Evolutionary conservation across 2,113 vertebrate species (phyloP).

Genomic region (Mus spicilegus): DNA sequence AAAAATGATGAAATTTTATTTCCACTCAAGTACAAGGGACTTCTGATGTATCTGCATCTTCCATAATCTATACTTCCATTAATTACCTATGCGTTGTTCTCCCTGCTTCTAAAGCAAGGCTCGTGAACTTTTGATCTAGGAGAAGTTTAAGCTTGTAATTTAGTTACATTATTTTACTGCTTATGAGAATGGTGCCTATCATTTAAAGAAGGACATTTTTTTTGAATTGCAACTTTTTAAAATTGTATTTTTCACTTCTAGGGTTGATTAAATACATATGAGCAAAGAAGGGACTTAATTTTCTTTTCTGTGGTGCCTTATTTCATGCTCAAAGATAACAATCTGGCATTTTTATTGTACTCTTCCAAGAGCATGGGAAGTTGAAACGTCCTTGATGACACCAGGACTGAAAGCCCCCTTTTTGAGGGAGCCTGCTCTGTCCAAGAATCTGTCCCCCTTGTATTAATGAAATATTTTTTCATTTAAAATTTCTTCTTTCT

Average conservation of each 20-base stretch:
- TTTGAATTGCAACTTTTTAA: slow-evolving; percentile 5
- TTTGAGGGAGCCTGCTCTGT: not conserved
- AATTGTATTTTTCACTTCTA: not conserved
- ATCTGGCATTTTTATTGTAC: not conserved
- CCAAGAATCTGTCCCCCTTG: slow-evolving; percentile 25
- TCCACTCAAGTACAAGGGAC: not conserved
- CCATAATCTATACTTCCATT: not conserved
- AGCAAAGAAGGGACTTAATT: not conserved
- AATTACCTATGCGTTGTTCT: not conserved
- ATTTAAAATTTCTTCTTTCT: slow-evolving; percentile 10
- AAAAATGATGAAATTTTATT: slow-evolving; percentile 31
- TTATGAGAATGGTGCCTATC: not conserved
- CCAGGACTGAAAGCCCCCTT: not conserved
- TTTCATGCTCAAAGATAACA: not conserved
- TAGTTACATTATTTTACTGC: not conserved
- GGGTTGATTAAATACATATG: not conserved
- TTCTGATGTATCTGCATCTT: not conserved
- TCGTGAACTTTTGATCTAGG: slow-evolving; percentile 32
- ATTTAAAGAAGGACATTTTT: not conserved
- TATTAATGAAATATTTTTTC: not conserved
- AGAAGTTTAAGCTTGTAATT: slow-evolving; percentile 9
- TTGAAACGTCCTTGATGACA: not conserved
- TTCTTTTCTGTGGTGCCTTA: not conserved
- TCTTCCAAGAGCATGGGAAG: not conserved
- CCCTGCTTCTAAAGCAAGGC: not conserved